Evolutionary conservation across 1,140 invertebrate genomes (phyloP).

Genomic region (Yoshiicerus persimilis): DNA sequence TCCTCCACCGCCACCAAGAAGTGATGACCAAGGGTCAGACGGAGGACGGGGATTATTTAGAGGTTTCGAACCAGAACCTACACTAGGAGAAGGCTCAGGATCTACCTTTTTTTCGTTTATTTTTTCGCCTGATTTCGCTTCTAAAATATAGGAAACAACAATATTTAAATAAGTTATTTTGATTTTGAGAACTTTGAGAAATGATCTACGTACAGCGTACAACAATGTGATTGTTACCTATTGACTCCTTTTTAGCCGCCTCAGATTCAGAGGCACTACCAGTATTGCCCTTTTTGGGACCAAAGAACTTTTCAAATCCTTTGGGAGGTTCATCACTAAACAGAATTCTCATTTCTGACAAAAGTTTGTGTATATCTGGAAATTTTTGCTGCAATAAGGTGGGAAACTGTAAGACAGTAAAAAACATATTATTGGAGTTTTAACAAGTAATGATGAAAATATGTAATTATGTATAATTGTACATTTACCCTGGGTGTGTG

Average conservation of each 20-base stretch:
- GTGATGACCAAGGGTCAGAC: slow-evolving; percentile 43
- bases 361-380: slow-evolving; percentile 37
- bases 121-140: slow-evolving; percentile 51
- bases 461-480: too few species aligned
- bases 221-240: not conserved
- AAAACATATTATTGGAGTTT: not conserved
- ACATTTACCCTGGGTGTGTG: slow-evolving; percentile 17
- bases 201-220: too few species aligned
- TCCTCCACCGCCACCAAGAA: slow-evolving; percentile 47
- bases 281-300: slow-evolving; percentile 58
- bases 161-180: not conserved
- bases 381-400: slow-evolving; percentile 2
- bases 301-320: slow-evolving; percentile 90
- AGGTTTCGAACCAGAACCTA: not conserved
- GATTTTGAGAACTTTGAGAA: not conserved
- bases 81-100: slow-evolving; percentile 49
- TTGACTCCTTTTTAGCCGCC: not conserved
- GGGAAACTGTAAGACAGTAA: not conserved
- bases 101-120: not conserved
- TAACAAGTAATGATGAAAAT: too few species aligned
- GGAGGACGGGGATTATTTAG: slow-evolving; percentile 31
- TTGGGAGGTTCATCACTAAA: slow-evolving; percentile 71
- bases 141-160: not conserved
- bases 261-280: slow-evolving; percentile 42
- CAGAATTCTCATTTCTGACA: slow-evolving; percentile 40